Evolutionary conservation across 2,113 vertebrate genomes (phyloP), one percentile per base, ranked within the genome.

Genomic region (Tympanuchus pallidicinctus): DNA sequence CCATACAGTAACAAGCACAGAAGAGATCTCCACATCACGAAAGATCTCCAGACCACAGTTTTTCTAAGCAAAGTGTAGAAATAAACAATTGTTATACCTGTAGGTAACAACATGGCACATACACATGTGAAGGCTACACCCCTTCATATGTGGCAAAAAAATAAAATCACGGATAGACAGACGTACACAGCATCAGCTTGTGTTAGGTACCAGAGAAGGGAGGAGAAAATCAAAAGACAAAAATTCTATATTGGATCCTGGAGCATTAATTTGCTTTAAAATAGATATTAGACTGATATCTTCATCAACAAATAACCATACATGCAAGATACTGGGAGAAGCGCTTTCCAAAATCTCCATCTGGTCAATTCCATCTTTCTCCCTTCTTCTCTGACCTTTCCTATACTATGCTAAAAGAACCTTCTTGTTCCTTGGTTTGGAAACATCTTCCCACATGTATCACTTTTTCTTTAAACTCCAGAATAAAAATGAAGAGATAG

Each of bases 321-420:
- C 80, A 80, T 34, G 8, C n/a, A 67, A 89, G 66, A 85, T 67
- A 56, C 10, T 9, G 52, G 77, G 28, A 63, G 34, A 79, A 59
- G 19, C 3, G 71, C 70, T 69, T 73, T 32, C 64, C 76, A 82
- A 83, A 88, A 74, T 76, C 27, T 81, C 50, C 27, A 76, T 93
- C 66, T 92, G 63, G 65, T 50, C 79, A 34, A 47, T 88, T 86
- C 52, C 6, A 36, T 56, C 17, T 43, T 67, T 69, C 56, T 82
- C 40, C 67, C 34, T 88, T 88, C 79, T 56, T 86, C 67, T 86
- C 86, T 96, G 93, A 95, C 94, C 90, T 96, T 86, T 91, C 91
- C 85, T 61, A 90, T 86, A 80, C 60, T 45, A 63, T 21, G 20
- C 22, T 83, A 87, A 82, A 38, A 86, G 79, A 94, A 87, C 90